Evolutionary conservation across 2,113 vertebrate species (phyloP), one percentile per base, ranked within the genome.

Genomic region (Canis aureus): DNA sequence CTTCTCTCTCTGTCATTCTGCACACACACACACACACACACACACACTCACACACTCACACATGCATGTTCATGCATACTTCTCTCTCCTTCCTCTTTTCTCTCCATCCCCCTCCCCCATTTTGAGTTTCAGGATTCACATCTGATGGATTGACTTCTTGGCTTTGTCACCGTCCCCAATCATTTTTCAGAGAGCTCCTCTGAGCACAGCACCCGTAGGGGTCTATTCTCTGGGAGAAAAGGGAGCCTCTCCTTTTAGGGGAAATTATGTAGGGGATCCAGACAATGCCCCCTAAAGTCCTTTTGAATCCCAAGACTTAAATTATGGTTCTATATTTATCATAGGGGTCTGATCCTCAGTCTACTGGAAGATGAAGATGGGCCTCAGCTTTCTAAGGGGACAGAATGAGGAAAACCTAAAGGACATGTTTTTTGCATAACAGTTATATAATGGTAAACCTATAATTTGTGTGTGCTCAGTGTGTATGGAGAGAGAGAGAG

Each of bases 21-120:
- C 25, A 49, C 11, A 35, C 64, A 35, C 57, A 67, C 23, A 78
- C 74, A 67, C 23, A 78, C 74, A 29, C 76, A 79, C 49, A 12
- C 49, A 29, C 90, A 23, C 35, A 23, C 62, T 43, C 35, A 43
- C 69, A 76, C 43, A 66, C 60, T n/a, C 27, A 35, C 27, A 5
- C 43, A 27, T 0, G 5, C 10, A 10, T 38, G 16, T 0, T 0
- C 62, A 17, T 15, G 12, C 0, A 23, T 16, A 27, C 16, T 53
- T 22, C 7, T 69, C 32, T 93, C 29, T 73, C 16, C 95, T 73
- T 85, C 0, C 35, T 88, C 17, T 16, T 53, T 91, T 94, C 17
- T 60, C 19, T 85, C 27, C 11, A 12, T 83, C 22, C 94, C 10
- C 25, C 8, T 19, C 29, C 7, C 35, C 8, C 74, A 29, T 78